Conservation (phyloP, 2,888 invertebrate genomes). For the Ceramica pisi region DNA sequence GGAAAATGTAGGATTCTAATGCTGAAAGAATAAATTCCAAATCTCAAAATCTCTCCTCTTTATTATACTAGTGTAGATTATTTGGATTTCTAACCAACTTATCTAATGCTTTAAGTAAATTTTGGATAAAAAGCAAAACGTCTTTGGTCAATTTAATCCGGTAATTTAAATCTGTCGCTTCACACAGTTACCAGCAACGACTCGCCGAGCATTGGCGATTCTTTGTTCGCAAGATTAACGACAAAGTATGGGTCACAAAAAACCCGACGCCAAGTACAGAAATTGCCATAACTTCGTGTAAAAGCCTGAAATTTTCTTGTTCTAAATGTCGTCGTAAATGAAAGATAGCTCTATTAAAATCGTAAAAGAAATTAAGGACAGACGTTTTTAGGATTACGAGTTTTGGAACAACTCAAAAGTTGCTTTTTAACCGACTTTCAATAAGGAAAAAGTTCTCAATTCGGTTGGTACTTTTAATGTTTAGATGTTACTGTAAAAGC, state of each 20-base stretch:
- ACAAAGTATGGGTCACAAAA: slow-evolving; percentile 88
- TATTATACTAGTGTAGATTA: no score
- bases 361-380: slow-evolving; percentile 90
- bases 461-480: no score
- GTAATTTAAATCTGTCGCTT: slow-evolving; percentile 84
- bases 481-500: no score
- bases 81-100: slow-evolving; percentile 23
- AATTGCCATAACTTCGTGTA: slow-evolving; percentile 90
- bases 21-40: no score
- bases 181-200: slow-evolving; percentile 83
- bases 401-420: slow-evolving; percentile 84
- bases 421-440: no score
- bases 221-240: slow-evolving; percentile 89
- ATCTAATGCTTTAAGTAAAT: slow-evolving; percentile 60
- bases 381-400: slow-evolving; percentile 89
- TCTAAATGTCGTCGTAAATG: slow-evolving; percentile 90
- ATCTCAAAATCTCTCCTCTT: no score
- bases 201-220: slow-evolving; percentile 81
- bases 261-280: slow-evolving; percentile 87
- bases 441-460: no score
- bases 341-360: slow-evolving; percentile 90
- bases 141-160: slow-evolving; percentile 74
- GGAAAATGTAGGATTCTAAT: no score
- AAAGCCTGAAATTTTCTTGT: slow-evolving; percentile 89
- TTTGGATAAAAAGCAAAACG: slow-evolving; percentile 65